Base-by-base conservation (phyloP, 2,888 invertebrate species). In the Eilema griseolum region DNA sequence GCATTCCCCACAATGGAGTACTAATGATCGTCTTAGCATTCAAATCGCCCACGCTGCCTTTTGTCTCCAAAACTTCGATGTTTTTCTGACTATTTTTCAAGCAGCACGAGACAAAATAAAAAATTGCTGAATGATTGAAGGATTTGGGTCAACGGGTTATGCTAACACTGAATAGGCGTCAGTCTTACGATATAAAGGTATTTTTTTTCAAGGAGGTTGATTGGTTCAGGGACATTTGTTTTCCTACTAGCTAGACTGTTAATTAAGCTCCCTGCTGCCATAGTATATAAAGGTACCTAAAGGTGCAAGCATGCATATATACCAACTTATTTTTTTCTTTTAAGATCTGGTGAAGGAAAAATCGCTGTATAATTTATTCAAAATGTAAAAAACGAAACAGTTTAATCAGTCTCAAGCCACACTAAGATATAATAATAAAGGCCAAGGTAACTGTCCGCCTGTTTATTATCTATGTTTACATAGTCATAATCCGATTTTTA, bases 11-110 rank as follows among this genome's bases (percentile, higher is more conserved):
- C 95, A 95, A 95, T 93, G 86, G 91, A 79, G 61, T 81, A 79
- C 93, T 95, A 95, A 95, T 95, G 95, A 94, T 92, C 88, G 89
- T 91, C 91, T 93, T 94, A 94, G 87, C 94, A 94, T 94, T 94
- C 93, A 92, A 89, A 90, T 92, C 92, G 90, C 93, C 94, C 91
- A 93, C 94, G 91, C 87, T 81, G 84, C 76, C 92, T 90, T 93
- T 95, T 95, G 95, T 95, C 93, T 95, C 92, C 93, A 74, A 89
- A 93, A 91, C 79, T 82, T 76, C 87, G 83, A 81, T 85, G 86
- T 91, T 94, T 93, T 94, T 92, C 91, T 85, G 85, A 76, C 89
- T 88, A 93, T 94, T 93, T 95, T 94, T 94, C 93, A 93, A 93
- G 81, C 92, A 90, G 89, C 92, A 88, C 85, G 91, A 87, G 89